Evolutionary conservation across 2,113 vertebrate genomes (phyloP).

Genomic region (Paradoxurus hermaphroditus): DNA sequence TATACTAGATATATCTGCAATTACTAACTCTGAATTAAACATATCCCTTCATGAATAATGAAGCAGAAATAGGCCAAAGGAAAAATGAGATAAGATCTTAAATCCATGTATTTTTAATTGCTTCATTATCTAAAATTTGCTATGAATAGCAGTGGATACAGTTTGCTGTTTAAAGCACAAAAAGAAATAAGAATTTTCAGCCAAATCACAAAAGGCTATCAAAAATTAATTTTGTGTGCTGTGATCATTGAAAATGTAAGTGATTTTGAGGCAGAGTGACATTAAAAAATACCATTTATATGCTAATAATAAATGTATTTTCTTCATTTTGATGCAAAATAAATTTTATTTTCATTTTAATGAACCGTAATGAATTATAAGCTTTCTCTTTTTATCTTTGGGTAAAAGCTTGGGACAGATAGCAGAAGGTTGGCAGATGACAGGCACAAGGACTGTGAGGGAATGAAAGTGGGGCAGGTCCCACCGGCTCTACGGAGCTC

Average conservation of each 20-base stretch:
- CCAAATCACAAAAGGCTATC: conserved; percentile 90
- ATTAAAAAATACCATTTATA: conserved; percentile 90
- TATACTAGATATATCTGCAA: conserved; percentile 87
- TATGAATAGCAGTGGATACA: conserved; percentile 86
- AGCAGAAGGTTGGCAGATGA: conserved; percentile 64
- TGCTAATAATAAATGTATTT: conserved; percentile 88
- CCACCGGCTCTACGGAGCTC: background rate
- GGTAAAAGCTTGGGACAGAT: conserved; percentile 75
- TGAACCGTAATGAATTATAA: conserved; percentile 86
- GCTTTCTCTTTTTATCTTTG: conserved; percentile 77
- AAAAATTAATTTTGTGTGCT: conserved; percentile 91
- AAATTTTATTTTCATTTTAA: conserved; percentile 88
- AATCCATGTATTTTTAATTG: conserved; percentile 91
- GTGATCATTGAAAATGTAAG: conserved; percentile 88
- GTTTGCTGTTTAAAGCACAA: conserved; percentile 86
- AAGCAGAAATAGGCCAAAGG: conserved; percentile 86
- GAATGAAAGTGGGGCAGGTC: conserved; percentile 41
- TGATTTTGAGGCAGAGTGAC: conserved; percentile 86
- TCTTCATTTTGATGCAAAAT: conserved; percentile 86
- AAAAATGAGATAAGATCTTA: conserved; percentile 89
- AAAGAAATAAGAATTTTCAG: conserved; percentile 87
- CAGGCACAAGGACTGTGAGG: background rate
- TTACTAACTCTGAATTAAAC: conserved; percentile 89
- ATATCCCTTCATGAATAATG: conserved; percentile 89
- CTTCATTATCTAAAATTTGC: conserved; percentile 90